Evolutionary conservation across 92 coral and sea anemone genomes (phyloP), one percentile per base, ranked within the genome.

Genomic region (Phenganax subtilis): DNA sequence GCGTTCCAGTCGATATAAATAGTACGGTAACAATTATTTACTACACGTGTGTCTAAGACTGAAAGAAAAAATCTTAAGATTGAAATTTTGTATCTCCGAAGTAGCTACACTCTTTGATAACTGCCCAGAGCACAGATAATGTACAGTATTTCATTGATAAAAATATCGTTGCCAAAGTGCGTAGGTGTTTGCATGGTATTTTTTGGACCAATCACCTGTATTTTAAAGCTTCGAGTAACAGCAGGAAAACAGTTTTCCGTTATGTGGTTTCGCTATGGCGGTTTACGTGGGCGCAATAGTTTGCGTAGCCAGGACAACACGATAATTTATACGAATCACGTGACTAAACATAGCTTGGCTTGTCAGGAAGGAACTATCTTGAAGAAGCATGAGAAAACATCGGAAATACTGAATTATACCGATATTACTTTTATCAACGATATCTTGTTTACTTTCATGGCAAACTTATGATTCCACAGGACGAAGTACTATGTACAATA

Each of bases 241-340:
- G 47, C 5, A 37, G 47, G 47, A 37, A 56, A 56, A 12, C 67
- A 61, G 28, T 61, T 6, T 7, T 61, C 25, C 27, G 20, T 6
- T 6, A 61, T 37, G 47, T 37, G 47, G 47, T 37, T 37, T 37
- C 3, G 5, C 67, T 15, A 1, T 15, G 74, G 20, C 20, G 76
- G 44, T 72, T 72, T 54, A 51, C 47, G 75, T 25, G 75, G 75
- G 61, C 77, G 59, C 51, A 53, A 73, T 51, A 20, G 75, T 71
- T 53, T 47, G 12, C 75, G 80, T 75, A 75, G 51, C 66, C 16
- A 75, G 53, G 80, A 75, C 80, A n/a, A 55, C 80, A 55, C 51
- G 63, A 75, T 75, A 75, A 75, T 55, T 75, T 75, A 73, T 57
- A 31, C 63, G 57, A 28, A 25, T 76, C 81, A 76, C 81, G 56